Percentiles rank a stretch among this genome's conserved stretches.
These are phyloP conservation scores for Drosophila ohnishii DNA, from an alignment of 1,140 invertebrate species.

Conservation along the genomic window DNA sequence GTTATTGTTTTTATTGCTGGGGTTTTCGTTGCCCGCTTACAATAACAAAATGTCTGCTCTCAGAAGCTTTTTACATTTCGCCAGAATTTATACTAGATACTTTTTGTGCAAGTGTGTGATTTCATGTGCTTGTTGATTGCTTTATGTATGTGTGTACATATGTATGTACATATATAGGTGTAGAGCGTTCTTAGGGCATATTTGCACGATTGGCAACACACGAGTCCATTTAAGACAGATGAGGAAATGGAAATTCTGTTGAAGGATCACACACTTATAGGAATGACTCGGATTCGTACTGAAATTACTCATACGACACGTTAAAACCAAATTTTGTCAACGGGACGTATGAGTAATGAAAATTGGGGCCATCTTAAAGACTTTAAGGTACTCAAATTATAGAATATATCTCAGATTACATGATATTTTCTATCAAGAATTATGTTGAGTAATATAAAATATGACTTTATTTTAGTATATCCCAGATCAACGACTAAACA, in stretches of 20 bases:
- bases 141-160: neutral
- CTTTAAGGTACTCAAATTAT: neutral
- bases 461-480: neutral
- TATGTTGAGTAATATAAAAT: no score
- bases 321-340: neutral
- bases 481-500: neutral
- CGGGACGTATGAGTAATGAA: slow-evolving; percentile 35
- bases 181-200: slow-evolving; percentile 44
- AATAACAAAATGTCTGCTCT: slow-evolving; percentile 56
- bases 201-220: slow-evolving; percentile 48
- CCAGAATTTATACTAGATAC: slow-evolving; percentile 72
- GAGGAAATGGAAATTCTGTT: slow-evolving; percentile 26
- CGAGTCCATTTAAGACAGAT: slow-evolving; percentile 16
- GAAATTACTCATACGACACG: slow-evolving; percentile 27
- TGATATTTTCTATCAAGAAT: neutral
- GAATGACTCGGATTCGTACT: neutral
- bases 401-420: no score
- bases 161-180: neutral
- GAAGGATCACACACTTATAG: slow-evolving; percentile 15
- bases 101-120: slow-evolving; percentile 23
- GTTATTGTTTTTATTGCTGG: slow-evolving; percentile 33
- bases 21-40: slow-evolving; percentile 57
- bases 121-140: slow-evolving; percentile 47
- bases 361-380: neutral
- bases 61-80: slow-evolving; percentile 75